Evolutionary conservation across 2,113 vertebrate species (phyloP).

Genomic region (Plecotus auritus): DNA sequence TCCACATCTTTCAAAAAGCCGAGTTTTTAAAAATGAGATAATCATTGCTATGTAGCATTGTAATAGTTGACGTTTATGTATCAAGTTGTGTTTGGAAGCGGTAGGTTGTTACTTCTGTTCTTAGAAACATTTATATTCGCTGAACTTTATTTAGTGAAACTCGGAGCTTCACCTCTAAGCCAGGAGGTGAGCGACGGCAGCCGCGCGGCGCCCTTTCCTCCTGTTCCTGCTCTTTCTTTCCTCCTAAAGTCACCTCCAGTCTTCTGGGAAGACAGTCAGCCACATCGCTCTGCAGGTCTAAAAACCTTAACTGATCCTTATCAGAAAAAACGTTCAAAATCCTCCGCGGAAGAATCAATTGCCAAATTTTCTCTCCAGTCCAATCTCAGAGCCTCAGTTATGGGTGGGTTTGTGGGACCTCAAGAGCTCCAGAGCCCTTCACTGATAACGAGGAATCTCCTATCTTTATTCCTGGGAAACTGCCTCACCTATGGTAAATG

Average conservation of each 20-base stretch:
- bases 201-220: neutral
- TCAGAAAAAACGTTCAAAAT: neutral
- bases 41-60: neutral
- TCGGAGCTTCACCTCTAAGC: neutral
- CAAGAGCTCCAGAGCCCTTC: neutral
- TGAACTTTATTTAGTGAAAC: constrained; percentile 5
- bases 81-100: neutral
- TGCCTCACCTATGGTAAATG: neutral
- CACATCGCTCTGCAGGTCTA: neutral
- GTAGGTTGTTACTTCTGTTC: neutral
- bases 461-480: neutral
- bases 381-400: neutral
- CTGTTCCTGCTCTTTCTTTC: neutral
- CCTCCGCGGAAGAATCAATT: neutral
- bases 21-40: neutral
- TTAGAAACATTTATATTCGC: neutral
- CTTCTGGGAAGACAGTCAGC: neutral
- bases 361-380: neutral
- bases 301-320: neutral
- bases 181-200: neutral
- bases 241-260: neutral
- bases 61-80: neutral
- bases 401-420: neutral
- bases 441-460: neutral
- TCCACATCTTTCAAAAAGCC: neutral